Evolutionary conservation across 2,797 vertebrate genomes (phyloP).

Genomic region (Sebastiscus albofasciatus): DNA sequence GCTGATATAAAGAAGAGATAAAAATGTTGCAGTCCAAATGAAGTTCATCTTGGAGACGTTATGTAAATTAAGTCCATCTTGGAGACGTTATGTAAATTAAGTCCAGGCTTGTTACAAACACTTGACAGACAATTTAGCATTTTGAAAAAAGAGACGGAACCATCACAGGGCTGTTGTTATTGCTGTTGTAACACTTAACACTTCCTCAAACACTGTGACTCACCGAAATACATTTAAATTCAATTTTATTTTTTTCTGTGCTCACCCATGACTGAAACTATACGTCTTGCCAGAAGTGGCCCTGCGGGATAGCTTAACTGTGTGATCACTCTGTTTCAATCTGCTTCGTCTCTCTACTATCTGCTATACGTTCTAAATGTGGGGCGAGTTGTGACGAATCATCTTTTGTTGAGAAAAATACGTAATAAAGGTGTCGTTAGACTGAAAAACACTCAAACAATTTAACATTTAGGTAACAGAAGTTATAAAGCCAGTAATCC

Average conservation of each 20-base stretch:
- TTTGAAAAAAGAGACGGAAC: background rate
- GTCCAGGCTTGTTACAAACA: background rate
- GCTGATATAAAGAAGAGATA: background rate
- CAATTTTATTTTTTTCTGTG: background rate
- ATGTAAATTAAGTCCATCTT: background rate
- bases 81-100: background rate
- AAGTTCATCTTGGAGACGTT: background rate
- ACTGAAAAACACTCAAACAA: background rate
- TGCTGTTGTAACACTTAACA: background rate
- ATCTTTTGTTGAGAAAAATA: background rate
- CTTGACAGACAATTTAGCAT: background rate
- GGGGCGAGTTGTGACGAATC: constrained; percentile 2
- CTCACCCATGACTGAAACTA: background rate
- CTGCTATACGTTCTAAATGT: background rate
- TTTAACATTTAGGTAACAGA: background rate
- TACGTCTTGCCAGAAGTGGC: background rate
- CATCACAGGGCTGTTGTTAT: background rate
- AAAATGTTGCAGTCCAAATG: background rate
- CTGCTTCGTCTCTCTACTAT: background rate
- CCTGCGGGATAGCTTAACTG: background rate
- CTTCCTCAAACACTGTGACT: background rate
- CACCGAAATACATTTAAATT: background rate
- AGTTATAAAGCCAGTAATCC: background rate
- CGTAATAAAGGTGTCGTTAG: background rate
- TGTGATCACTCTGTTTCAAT: background rate